phyloP scores from a whole-genome alignment of 2,888 invertebrate genomes.

The Pristionchus maxplancki region DNA sequence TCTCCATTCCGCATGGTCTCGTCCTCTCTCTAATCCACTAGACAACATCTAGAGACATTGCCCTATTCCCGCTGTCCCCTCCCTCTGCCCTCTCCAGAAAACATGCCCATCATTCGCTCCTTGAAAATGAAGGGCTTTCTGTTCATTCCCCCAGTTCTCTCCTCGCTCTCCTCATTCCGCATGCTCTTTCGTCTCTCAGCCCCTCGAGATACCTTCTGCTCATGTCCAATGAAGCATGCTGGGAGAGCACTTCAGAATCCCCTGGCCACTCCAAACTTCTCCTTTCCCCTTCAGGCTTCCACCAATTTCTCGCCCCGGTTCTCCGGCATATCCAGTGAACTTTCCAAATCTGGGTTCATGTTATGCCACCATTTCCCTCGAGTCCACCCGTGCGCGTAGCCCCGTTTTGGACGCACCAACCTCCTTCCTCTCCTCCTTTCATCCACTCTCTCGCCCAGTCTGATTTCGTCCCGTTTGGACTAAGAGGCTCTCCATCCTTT shows the following conservation, averaged over 20 bases:
- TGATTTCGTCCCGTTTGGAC: background rate
- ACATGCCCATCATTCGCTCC: constrained; percentile 11
- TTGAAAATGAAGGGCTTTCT: background rate
- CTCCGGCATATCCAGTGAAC: constrained; percentile 5
- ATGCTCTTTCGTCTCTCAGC: background rate
- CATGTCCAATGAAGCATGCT: constrained; percentile 14
- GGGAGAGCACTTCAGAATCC: constrained; percentile 19
- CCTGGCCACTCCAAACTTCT: background rate
- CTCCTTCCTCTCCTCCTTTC: background rate
- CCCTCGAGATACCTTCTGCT: background rate
- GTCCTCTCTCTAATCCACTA: background rate
- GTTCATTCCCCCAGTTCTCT: background rate
- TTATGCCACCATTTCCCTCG: constrained; percentile 1
- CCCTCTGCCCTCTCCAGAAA: background rate
- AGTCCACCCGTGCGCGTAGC: background rate
- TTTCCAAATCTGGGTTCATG: constrained; percentile 14
- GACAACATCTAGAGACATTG: background rate
- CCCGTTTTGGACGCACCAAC: background rate
- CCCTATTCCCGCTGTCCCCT: constrained; percentile 3
- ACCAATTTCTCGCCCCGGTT: background rate
- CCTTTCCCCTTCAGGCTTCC: background rate
- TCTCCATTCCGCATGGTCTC: background rate
- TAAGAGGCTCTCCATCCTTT: background rate
- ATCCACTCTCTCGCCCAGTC: background rate
- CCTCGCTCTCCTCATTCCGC: background rate